These are phyloP conservation scores for Trichacis sp. DNA, from an alignment of 2,888 invertebrate species.

Conservation along the genomic window DNA sequence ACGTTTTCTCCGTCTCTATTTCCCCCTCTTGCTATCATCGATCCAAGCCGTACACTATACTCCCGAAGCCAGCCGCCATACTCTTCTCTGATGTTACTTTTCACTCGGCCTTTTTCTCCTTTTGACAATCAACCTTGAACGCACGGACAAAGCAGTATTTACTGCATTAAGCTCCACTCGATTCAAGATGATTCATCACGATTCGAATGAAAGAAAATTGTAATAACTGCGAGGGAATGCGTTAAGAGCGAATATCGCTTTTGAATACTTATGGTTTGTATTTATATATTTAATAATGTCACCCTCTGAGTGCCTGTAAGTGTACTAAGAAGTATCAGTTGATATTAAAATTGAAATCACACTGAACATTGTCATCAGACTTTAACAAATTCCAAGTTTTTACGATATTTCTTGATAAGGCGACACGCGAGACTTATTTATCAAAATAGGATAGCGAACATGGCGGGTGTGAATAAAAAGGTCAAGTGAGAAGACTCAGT, in stretches of 20 bases:
- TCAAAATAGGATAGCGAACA: constrained; percentile 27
- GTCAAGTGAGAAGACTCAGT: constrained; percentile 35
- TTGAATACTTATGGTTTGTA: not conserved
- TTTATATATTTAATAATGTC: too few species aligned
- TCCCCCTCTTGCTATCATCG: constrained; percentile 34
- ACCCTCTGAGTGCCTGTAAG: too few species aligned
- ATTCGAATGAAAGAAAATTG: too few species aligned
- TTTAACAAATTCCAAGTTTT: not conserved
- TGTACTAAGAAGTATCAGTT: too few species aligned
- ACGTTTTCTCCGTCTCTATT: constrained; percentile 36
- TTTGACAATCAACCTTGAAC: constrained; percentile 32
- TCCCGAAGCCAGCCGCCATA: constrained; percentile 34
- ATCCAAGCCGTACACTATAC: constrained; percentile 40
- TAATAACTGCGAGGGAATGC: too few species aligned
- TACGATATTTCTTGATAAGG: not conserved
- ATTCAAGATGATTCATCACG: constrained; percentile 33
- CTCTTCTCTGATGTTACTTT: constrained; percentile 24
- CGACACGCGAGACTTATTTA: constrained; percentile 21
- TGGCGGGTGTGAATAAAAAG: constrained; percentile 33
- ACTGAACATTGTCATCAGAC: too few species aligned
- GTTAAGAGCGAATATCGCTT: not conserved
- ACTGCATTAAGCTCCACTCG: constrained; percentile 21
- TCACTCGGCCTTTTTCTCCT: constrained; percentile 33
- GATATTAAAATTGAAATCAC: too few species aligned
- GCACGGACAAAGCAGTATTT: constrained; percentile 26